A percentile compares a stretch with the other conserved stretches of the same genome.
These are phyloP conservation scores for Falco cherrug DNA, from an alignment of 2,797 vertebrate genomes.

Conservation along the genomic window DNA sequence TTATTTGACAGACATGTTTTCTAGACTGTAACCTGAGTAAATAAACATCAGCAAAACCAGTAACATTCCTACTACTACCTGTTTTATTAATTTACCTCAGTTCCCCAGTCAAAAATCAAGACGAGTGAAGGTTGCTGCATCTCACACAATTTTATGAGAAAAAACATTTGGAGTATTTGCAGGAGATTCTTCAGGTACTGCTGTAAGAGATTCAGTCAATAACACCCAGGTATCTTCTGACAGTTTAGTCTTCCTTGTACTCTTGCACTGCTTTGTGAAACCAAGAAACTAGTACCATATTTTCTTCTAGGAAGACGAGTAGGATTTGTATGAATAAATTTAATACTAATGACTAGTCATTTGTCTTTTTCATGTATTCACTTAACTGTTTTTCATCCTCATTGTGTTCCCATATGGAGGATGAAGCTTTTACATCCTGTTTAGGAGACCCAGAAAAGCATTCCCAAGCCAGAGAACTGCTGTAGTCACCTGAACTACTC, in stretches of 20 bases:
- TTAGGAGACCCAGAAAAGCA: neutral
- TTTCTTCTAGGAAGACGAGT: neutral
- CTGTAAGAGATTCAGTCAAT: neutral
- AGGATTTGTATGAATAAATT: neutral
- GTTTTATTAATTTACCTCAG: neutral
- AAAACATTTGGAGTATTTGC: neutral
- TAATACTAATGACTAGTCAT: neutral
- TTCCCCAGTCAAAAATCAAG: neutral
- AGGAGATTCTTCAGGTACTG: neutral
- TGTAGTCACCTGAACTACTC: neutral
- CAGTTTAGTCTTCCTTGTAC: neutral
- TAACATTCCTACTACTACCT: neutral
- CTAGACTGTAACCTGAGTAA: neutral
- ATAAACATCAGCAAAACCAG: neutral
- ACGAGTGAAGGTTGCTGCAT: neutral
- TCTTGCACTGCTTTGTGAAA: neutral
- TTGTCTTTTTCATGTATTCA: neutral
- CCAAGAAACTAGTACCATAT: neutral
- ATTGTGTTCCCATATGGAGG: neutral
- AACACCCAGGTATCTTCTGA: neutral
- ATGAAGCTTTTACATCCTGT: neutral
- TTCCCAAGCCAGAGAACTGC: neutral
- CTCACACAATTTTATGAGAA: neutral
- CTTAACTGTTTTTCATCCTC: neutral
- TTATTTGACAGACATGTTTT: neutral